A percentile compares a stretch with the other conserved stretches of the same genome.
These are phyloP conservation scores for Myzus persicae DNA, from an alignment of 1,140 invertebrate genomes.

Conservation along the genomic window DNA sequence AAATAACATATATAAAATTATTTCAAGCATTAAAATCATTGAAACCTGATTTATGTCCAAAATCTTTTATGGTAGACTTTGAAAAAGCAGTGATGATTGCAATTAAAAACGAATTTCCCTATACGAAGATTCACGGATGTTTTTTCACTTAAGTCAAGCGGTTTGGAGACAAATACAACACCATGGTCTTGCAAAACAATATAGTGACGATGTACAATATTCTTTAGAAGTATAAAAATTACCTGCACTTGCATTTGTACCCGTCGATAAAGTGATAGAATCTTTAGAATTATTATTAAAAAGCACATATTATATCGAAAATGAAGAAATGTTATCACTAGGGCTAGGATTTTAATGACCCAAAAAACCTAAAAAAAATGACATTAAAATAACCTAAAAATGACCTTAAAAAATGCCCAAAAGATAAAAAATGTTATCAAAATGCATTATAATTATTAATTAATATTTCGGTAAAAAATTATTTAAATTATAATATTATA, in stretches of 20 bases:
- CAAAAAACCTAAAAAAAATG: too few relatives aligned
- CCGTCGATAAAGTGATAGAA: neutral
- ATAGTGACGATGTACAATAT: constrained; percentile 53
- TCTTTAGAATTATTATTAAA: neutral
- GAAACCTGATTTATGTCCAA: neutral
- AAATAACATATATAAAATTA: constrained; percentile 6
- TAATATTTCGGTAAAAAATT: too few relatives aligned
- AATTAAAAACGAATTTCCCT: too few relatives aligned
- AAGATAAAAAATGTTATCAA: too few relatives aligned
- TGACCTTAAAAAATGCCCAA: too few relatives aligned
- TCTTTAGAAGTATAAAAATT: constrained; percentile 32
- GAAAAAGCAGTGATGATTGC: too few relatives aligned
- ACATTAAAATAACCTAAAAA: too few relatives aligned
- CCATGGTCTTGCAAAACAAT: constrained; percentile 44
- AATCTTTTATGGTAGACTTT: too few relatives aligned
- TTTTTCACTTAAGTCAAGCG: constrained; percentile 59
- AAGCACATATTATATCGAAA: neutral
- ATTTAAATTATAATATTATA: too few relatives aligned
- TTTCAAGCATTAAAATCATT: constrained; percentile 12
- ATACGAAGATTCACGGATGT: constrained; percentile 58
- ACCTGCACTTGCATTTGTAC: neutral
- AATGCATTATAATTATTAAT: too few relatives aligned
- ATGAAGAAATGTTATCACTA: constrained; percentile 8
- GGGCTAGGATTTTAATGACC: too few relatives aligned
- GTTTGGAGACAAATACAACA: constrained; percentile 59